Evolutionary conservation across 2,888 invertebrate genomes (phyloP).

Genomic region (Odontomyia ornata): DNA sequence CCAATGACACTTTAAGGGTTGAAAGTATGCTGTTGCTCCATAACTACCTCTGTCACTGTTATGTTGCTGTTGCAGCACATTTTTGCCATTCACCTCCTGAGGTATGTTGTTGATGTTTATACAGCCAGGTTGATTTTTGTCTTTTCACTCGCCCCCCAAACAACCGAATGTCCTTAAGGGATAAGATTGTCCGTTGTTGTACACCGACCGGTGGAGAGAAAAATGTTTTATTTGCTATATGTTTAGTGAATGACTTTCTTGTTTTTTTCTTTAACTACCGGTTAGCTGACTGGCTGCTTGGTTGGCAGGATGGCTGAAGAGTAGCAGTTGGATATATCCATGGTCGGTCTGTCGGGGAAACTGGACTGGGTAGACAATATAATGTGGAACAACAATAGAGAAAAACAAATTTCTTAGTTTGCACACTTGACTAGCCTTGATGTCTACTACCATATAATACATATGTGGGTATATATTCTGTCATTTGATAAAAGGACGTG

Average conservation of each 20-base stretch:
- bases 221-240: constrained; percentile 39
- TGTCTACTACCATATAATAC: neutral
- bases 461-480: neutral
- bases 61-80: neutral
- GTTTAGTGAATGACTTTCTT: constrained; percentile 32
- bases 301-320: too few relatives aligned
- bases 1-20: constrained; percentile 26
- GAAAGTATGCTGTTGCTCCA: constrained; percentile 15
- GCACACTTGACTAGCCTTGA: neutral
- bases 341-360: neutral
- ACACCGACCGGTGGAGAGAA: neutral
- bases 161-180: neutral
- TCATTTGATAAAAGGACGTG: too few relatives aligned
- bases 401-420: neutral
- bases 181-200: neutral
- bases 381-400: neutral
- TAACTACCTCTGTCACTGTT: too few relatives aligned
- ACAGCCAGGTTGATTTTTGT: neutral
- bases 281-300: too few relatives aligned
- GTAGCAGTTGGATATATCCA: too few relatives aligned
- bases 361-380: constrained; percentile 7
- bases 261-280: neutral
- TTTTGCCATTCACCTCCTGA: neutral
- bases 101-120: neutral
- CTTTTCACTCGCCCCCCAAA: neutral